Evolutionary conservation across 53 echinoderm and acorn worm genomes (phyloP), one percentile per base, ranked within the genome.

Genomic region (Stichopus horrens): DNA sequence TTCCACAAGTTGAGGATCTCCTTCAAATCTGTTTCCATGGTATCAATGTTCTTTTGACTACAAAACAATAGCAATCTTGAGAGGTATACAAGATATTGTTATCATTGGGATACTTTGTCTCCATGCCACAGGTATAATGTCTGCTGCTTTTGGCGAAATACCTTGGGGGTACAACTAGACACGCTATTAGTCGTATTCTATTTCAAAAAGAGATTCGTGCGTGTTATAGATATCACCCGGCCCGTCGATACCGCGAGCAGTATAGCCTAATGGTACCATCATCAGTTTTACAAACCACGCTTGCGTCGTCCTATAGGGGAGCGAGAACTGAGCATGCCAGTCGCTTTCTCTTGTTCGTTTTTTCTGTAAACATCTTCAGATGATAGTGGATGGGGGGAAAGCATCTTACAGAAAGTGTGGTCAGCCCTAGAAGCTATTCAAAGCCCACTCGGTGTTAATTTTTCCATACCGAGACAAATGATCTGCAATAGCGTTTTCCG

Each of bases 361-460:
- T 37, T 92, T 92, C 86, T 89, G 83, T 55, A 82, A 78, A 53
- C 78, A 82, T 56, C 73, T 55, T n/a, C 92, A 90, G 52, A 90
- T 83, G 54, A 90, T 11, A 65, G 82, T 86, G 86, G 86, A 92
- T 79, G 89, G 92, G 76, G 89, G 89, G 71, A 90, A 92, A 73
- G 86, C 87, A 89, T 92, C 37, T n/a, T 37, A 37, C 2, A 90
- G 8, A 74, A 76, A 67, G 66, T 54, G 71, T 53, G 22, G 37
- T 63, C 53, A 58, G 79, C 91, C 88, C 58, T 52, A 55, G 10
- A 91, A 14, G 6, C 6, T 9, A 37, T 37, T 37, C 37, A 37
- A 37, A 2, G 37, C 37, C 37, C 37, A 37, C 37, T 37, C 37
- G 37, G 37, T 2, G 2, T 37, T 37, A 37, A 37, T 37, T 37